phyloP scores from a whole-genome alignment of 2,888 invertebrate species.

The Microplitis manilae region DNA sequence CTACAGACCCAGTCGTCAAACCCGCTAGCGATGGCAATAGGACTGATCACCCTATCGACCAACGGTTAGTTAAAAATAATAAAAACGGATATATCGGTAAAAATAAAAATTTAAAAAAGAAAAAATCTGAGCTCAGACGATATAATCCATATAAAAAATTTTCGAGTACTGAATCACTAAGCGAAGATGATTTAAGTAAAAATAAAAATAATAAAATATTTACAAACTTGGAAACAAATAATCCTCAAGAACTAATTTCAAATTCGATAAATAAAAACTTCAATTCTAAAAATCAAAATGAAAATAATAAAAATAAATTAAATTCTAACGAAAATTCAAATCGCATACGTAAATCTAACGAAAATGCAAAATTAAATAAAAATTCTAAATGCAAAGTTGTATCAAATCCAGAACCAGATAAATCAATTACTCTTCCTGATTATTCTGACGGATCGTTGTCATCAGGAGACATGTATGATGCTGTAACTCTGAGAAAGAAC shows the following conservation, averaged over 20 bases:
- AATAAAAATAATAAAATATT: too few species aligned
- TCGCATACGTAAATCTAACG: neutral
- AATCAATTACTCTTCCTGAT: neutral
- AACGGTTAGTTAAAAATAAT: neutral
- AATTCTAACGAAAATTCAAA: too few species aligned
- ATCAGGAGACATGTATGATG: neutral
- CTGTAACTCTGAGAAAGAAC: neutral
- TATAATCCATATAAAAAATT: neutral
- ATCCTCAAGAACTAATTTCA: too few species aligned
- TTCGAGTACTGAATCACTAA: too few species aligned
- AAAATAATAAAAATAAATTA: too few species aligned
- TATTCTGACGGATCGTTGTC: neutral
- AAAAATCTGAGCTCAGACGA: neutral
- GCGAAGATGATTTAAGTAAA: too few species aligned
- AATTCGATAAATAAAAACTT: too few species aligned
- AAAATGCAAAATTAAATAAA: neutral
- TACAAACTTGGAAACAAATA: too few species aligned
- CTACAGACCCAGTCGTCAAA: neutral
- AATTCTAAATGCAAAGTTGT: neutral
- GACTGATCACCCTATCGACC: neutral
- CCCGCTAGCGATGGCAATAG: neutral
- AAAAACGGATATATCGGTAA: neutral
- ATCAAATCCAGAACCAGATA: neutral
- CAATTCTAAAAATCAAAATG: too few species aligned
- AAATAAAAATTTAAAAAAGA: neutral